Conservation (phyloP, 2,888 invertebrate species). For the Dolichomitus sp. region DNA sequence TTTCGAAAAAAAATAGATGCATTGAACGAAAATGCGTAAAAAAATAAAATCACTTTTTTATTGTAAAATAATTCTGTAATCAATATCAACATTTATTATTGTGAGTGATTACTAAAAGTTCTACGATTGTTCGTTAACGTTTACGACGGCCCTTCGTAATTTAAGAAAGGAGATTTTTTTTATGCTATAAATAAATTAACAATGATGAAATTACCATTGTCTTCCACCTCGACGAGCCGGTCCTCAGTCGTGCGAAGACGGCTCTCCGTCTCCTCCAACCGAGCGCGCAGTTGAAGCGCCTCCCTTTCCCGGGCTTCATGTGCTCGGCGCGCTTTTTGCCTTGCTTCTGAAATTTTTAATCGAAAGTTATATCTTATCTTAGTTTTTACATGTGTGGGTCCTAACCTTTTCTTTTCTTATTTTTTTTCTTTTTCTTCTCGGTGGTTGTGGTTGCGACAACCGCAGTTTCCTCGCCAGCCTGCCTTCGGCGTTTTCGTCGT, state of each 20-base stretch:
- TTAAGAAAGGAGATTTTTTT: too few species aligned
- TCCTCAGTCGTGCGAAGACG: background rate
- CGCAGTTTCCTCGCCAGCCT: background rate
- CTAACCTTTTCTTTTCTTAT: conserved; percentile 8
- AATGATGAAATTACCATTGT: background rate
- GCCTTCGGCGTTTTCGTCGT: background rate
- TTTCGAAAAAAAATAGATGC: too few species aligned
- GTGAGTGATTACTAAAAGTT: too few species aligned
- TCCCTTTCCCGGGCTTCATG: background rate
- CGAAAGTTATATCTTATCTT: background rate
- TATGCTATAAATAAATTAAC: background rate
- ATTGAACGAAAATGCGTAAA: too few species aligned
- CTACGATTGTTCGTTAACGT: too few species aligned
- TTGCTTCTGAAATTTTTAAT: background rate
- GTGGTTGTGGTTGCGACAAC: background rate
- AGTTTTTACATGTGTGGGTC: background rate
- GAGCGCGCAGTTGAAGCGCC: background rate
- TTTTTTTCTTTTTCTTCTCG: background rate
- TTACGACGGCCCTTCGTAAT: too few species aligned
- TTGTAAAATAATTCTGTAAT: too few species aligned
- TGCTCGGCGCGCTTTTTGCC: background rate
- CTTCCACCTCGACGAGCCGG: background rate
- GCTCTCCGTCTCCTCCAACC: background rate
- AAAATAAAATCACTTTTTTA: too few species aligned
- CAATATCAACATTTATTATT: too few species aligned